These are phyloP conservation scores for Drosophila repletoides DNA, from an alignment of 1,140 invertebrate genomes.

Conservation along the genomic window DNA sequence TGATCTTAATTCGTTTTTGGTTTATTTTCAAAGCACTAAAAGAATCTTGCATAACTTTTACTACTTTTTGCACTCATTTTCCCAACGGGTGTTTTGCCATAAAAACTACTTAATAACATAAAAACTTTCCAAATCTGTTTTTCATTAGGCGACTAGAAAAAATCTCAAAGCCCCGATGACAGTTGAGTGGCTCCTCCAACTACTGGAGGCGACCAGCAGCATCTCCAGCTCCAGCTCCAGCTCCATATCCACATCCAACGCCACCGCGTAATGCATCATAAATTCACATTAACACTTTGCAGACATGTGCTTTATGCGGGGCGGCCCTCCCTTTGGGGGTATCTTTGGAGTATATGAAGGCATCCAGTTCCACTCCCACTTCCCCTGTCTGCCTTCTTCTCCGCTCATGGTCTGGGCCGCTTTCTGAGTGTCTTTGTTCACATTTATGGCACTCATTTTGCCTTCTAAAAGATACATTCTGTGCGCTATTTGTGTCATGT, in stretches of 20 bases:
- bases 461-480: slow-evolving; percentile 74
- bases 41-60: slow-evolving; percentile 20
- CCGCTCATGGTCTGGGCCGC: not conserved
- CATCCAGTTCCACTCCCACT: not conserved
- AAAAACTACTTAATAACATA: slow-evolving; percentile 48
- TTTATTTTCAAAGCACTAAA: not conserved
- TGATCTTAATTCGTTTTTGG: not conserved
- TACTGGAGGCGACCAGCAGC: not conserved
- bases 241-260: slow-evolving; percentile 31
- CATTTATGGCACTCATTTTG: slow-evolving; percentile 74
- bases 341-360: too few species aligned
- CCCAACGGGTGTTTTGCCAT: slow-evolving; percentile 14
- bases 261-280: slow-evolving; percentile 72
- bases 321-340: slow-evolving; percentile 47
- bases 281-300: slow-evolving; percentile 80
- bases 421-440: slow-evolving; percentile 50
- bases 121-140: slow-evolving; percentile 73
- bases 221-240: not conserved
- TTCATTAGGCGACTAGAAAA: slow-evolving; percentile 62
- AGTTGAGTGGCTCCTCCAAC: slow-evolving; percentile 9
- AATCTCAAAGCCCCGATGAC: slow-evolving; percentile 32
- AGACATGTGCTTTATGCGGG: slow-evolving; percentile 69
- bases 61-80: slow-evolving; percentile 14
- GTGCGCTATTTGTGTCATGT: slow-evolving; percentile 74
- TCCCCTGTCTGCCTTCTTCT: not conserved